Percentiles rank a stretch among this genome's conserved stretches.
phyloP scores from a whole-genome alignment of 2,797 vertebrate species.

The Enteromius thamalakanensis region DNA sequence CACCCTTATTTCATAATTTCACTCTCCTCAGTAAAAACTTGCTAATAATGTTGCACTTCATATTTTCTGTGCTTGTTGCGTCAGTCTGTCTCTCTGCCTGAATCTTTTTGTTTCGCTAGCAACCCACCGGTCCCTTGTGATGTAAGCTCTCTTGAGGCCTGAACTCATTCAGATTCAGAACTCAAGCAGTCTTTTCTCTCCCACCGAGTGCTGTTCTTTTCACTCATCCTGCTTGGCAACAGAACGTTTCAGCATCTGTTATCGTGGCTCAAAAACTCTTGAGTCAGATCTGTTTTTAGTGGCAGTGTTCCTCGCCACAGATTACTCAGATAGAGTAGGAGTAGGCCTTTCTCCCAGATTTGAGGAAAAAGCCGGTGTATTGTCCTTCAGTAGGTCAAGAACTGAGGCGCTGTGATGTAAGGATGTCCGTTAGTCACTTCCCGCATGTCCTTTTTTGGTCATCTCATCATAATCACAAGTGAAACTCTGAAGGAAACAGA shows the following conservation, averaged over 20 bases:
- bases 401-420: conserved; percentile 38
- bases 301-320: background rate
- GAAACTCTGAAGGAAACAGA: background rate
- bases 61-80: conserved; percentile 50
- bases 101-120: conserved; percentile 22
- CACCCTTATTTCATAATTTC: background rate
- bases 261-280: conserved; percentile 8
- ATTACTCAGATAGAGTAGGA: conserved; percentile 28
- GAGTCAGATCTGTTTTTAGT: conserved; percentile 38
- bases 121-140: conserved; percentile 1
- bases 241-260: conserved; percentile 13
- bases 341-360: conserved; percentile 9
- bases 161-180: conserved; percentile 36
- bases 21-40: background rate
- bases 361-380: background rate
- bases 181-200: background rate
- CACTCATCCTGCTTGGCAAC: conserved; percentile 21
- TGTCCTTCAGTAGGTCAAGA: conserved; percentile 30
- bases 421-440: conserved; percentile 49
- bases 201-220: conserved; percentile 29
- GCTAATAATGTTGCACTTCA: conserved; percentile 27
- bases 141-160: conserved; percentile 13
- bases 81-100: conserved; percentile 45
- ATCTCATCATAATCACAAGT: background rate
- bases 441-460: conserved; percentile 20